Conservation (phyloP, 2,113 vertebrate species). For the Catharus fuscescens region DNA sequence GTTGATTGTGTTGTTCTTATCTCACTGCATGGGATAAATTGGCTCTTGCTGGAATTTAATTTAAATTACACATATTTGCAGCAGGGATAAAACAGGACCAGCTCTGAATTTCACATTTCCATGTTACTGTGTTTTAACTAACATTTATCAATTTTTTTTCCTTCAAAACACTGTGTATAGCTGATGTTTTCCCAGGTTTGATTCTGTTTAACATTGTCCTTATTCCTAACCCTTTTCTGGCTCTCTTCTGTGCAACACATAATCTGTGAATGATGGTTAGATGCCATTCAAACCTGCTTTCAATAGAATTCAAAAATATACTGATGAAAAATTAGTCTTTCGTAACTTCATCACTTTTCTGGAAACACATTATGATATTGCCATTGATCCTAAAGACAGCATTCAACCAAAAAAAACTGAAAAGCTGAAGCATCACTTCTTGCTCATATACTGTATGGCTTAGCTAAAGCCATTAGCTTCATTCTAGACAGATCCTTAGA, state of each 20-base stretch:
- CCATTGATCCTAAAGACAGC: neutral
- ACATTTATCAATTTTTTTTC: neutral
- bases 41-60: neutral
- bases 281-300: neutral
- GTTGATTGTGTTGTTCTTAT: neutral
- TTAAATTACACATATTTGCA: neutral
- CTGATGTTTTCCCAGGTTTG: neutral
- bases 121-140: neutral
- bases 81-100: neutral
- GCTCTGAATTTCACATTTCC: neutral
- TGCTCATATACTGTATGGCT: neutral
- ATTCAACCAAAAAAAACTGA: neutral
- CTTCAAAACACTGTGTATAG: neutral
- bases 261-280: neutral
- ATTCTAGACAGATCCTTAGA: neutral
- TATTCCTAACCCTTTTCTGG: neutral
- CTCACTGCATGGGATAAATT: neutral
- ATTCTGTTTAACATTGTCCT: neutral
- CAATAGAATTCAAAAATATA: neutral
- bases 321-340: neutral
- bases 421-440: neutral
- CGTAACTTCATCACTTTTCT: neutral
- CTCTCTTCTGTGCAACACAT: neutral
- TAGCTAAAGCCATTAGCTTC: neutral
- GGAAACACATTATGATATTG: neutral